A percentile compares a stretch with the other conserved stretches of the same genome.
phyloP scores from a whole-genome alignment of 2,113 vertebrate species.

The Gavia stellata region DNA sequence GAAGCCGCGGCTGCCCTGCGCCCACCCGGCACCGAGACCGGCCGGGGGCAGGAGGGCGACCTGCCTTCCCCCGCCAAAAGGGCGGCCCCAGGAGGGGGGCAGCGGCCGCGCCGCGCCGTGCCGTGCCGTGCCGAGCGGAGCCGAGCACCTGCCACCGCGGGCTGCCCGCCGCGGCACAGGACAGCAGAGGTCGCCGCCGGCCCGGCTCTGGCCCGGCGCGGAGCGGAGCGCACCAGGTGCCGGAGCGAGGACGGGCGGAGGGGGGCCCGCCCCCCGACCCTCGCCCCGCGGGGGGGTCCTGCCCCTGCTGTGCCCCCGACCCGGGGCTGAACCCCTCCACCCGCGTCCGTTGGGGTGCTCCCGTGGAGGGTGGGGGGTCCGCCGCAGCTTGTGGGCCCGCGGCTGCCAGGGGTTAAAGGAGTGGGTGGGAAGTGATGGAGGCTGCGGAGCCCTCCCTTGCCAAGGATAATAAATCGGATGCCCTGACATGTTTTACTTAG shows the following conservation, averaged over 20 bases:
- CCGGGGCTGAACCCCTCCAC: not conserved
- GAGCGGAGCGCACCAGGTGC: not conserved
- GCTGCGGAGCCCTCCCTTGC: constrained; percentile 29
- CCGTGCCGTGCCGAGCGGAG: not conserved
- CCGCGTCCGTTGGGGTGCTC: not conserved
- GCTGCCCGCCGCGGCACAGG: constrained; percentile 1
- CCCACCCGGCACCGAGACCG: not conserved
- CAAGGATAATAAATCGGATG: constrained; percentile 63
- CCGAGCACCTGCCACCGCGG: constrained; percentile 45
- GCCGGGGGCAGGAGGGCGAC: not conserved
- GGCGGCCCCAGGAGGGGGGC: not conserved
- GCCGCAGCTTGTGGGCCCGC: not conserved
- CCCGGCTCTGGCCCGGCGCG: not conserved
- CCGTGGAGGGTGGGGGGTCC: not conserved
- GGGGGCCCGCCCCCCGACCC: too few species aligned
- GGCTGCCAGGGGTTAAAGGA: constrained; percentile 17
- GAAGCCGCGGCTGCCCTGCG: not conserved
- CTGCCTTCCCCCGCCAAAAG: not conserved
- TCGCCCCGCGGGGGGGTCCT: not conserved
- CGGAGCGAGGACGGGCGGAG: not conserved
- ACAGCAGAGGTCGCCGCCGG: constrained; percentile 74
- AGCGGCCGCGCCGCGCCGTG: too few species aligned
- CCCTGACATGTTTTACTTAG: constrained; percentile 45
- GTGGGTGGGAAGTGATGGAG: constrained; percentile 37
- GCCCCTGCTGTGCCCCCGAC: not conserved